Evolutionary conservation across 2,888 invertebrate genomes (phyloP).

Genomic region (Iselma pallidipennis): DNA sequence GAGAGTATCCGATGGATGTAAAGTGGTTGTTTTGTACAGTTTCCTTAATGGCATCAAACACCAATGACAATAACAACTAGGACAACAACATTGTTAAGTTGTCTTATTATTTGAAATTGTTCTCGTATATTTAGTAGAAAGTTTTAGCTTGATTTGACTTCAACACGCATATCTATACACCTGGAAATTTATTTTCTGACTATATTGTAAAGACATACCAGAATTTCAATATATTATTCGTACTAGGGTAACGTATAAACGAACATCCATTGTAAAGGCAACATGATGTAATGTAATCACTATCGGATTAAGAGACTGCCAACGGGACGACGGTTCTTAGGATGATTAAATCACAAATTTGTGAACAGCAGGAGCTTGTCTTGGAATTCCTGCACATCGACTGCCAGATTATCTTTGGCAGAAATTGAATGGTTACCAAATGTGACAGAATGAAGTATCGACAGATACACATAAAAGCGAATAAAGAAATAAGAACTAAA

Average conservation of each 20-base stretch:
- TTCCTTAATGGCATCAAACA: slow-evolving; percentile 38
- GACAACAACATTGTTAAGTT: too few relatives aligned
- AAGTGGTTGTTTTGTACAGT: slow-evolving; percentile 46
- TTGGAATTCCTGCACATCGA: not conserved
- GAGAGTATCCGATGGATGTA: slow-evolving; percentile 47
- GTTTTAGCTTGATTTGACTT: slow-evolving; percentile 39
- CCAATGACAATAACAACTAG: slow-evolving; percentile 20
- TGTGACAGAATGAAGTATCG: too few relatives aligned
- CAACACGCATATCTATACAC: slow-evolving; percentile 33
- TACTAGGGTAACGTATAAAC: too few relatives aligned
- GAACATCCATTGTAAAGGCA: too few relatives aligned
- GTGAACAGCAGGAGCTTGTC: not conserved
- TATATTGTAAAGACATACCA: not conserved
- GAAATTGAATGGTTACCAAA: too few relatives aligned
- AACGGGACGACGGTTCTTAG: not conserved
- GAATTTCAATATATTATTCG: too few relatives aligned
- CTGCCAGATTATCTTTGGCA: too few relatives aligned
- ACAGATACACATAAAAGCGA: too few relatives aligned
- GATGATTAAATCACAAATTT: slow-evolving; percentile 2
- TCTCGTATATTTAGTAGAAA: slow-evolving; percentile 30
- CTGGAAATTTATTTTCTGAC: not conserved
- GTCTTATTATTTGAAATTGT: slow-evolving; percentile 28
- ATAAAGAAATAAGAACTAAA: too few relatives aligned
- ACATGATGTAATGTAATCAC: slow-evolving; percentile 11
- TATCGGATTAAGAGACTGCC: slow-evolving; percentile 6